A percentile compares a stretch with the other conserved stretches of the same genome.
Evolutionary conservation across 1,140 invertebrate genomes (phyloP).

Genomic region (Sycophaga agraensis): DNA sequence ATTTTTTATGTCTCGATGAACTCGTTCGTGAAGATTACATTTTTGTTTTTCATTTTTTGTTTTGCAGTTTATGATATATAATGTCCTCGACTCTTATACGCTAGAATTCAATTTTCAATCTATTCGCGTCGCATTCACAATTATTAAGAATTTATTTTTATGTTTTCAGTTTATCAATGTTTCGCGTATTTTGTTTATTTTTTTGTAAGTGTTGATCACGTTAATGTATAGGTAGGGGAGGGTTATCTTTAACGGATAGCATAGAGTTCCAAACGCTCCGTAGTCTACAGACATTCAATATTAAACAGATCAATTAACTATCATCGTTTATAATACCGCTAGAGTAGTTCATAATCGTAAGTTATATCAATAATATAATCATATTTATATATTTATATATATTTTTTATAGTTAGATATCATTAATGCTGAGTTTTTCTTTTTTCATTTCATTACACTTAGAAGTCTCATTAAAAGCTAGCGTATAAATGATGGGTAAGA

Average conservation of each 20-base stretch:
- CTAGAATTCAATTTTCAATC: conserved; percentile 3
- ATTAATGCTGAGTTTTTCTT: conserved; percentile 52
- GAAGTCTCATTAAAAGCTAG: conserved; percentile 54
- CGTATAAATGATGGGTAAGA: conserved; percentile 60
- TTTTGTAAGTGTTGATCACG: conserved; percentile 28
- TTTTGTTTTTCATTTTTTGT: background rate
- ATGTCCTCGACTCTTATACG: conserved; percentile 25
- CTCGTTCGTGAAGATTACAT: conserved; percentile 18
- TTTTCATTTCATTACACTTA: conserved; percentile 47
- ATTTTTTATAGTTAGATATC: conserved; percentile 47
- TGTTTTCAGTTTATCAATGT: conserved; percentile 2
- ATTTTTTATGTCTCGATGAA: conserved; percentile 8
- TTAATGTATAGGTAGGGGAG: conserved; percentile 31
- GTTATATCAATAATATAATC: conserved; percentile 60
- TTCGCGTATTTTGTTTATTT: conserved; percentile 6
- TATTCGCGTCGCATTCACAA: conserved; percentile 11
- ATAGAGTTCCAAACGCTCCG: conserved; percentile 60
- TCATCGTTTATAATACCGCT: conserved; percentile 55
- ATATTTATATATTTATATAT: conserved; percentile 48
- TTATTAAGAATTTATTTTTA: background rate
- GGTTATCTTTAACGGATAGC: conserved; percentile 48
- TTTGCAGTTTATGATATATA: conserved; percentile 13
- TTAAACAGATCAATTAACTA: conserved; percentile 61
- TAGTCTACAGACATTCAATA: conserved; percentile 60
- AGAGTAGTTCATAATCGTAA: conserved; percentile 58